These are phyloP conservation scores for Leucopternis melanops DNA, from an alignment of 2,113 vertebrate genomes.

Conservation along the genomic window DNA sequence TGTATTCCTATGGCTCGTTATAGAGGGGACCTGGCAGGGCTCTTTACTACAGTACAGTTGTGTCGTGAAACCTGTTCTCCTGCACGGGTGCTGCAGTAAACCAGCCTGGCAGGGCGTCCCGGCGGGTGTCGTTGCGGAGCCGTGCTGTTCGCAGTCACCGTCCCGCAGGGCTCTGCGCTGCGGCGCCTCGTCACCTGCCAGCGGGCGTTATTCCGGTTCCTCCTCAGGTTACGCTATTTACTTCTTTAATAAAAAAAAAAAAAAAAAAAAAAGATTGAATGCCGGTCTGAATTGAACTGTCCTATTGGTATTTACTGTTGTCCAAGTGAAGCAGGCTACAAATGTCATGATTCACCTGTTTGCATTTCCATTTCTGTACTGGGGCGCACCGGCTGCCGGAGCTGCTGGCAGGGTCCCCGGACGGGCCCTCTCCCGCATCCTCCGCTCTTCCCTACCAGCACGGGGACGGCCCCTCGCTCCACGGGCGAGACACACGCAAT, in stretches of 20 bases:
- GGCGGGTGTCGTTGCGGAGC: background rate
- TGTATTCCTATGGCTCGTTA: fast-evolving
- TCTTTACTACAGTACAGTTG: fast-evolving
- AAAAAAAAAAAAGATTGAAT: background rate
- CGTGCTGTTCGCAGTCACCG: background rate
- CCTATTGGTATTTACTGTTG: background rate
- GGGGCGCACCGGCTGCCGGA: background rate
- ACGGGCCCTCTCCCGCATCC: background rate
- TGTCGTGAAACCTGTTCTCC: background rate
- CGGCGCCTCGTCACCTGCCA: background rate
- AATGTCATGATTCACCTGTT: background rate
- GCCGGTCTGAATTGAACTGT: background rate
- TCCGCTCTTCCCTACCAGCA: background rate
- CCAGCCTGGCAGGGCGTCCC: background rate
- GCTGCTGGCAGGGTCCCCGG: background rate
- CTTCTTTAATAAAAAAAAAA: no score
- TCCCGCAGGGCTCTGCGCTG: background rate
- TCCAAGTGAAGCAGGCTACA: background rate
- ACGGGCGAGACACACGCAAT: background rate
- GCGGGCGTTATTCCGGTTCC: fast-evolving
- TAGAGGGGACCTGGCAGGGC: background rate
- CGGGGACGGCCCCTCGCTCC: background rate
- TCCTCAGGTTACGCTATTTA: fast-evolving
- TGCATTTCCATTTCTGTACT: background rate
- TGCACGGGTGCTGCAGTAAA: background rate